Conservation (phyloP, 2,113 vertebrate genomes). For the Fregata magnificens region DNA sequence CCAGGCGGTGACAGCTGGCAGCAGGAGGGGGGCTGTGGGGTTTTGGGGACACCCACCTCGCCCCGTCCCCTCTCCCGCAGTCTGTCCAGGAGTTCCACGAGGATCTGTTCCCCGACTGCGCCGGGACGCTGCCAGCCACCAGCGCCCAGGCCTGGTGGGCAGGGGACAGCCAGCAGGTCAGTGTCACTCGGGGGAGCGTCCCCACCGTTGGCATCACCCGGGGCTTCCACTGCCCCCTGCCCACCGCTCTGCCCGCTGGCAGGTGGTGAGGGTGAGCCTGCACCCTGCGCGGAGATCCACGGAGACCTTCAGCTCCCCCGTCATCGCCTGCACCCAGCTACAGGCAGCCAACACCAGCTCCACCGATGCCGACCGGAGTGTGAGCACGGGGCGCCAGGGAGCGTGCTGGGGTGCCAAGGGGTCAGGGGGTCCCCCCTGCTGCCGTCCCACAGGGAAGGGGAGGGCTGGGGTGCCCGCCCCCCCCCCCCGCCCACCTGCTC, state of each 20-base stretch:
- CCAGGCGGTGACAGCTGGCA: neutral
- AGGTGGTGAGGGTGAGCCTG: constrained; percentile 88
- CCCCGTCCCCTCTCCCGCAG: constrained; percentile 17
- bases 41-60: neutral
- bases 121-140: constrained; percentile 74
- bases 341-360: neutral
- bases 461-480: neutral
- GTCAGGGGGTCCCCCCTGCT: rapidly evolving
- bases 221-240: neutral
- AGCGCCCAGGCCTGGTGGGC: constrained; percentile 86
- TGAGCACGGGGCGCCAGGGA: neutral
- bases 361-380: neutral
- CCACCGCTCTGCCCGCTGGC: rapidly evolving
- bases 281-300: constrained; percentile 73
- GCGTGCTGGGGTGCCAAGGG: neutral
- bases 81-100: constrained; percentile 87
- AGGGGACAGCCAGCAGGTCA: constrained; percentile 87
- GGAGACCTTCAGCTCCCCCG: constrained; percentile 33
- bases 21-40: neutral
- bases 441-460: neutral
- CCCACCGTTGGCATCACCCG: rapidly evolving
- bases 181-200: rapidly evolving
- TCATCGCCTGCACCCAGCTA: neutral
- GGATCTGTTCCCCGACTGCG: constrained; percentile 89
- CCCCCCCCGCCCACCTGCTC: neutral